Evolutionary conservation across 2,888 invertebrate species (phyloP), one percentile per base, ranked within the genome.

Genomic region (Acanthacorydalis orientalis): DNA sequence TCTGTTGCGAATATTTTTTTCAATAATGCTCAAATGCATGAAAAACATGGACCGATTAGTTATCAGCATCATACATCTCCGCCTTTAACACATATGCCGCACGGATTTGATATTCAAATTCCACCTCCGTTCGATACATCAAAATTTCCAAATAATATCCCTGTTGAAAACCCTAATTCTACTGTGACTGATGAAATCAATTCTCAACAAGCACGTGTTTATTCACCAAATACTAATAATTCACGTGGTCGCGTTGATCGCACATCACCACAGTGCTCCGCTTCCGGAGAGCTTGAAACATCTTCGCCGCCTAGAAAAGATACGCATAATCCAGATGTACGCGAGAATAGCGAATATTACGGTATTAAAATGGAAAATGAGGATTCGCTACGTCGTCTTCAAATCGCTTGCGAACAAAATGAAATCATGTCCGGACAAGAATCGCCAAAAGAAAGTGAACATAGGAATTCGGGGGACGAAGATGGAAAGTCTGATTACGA

Each of bases 401-500:
- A 67, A 51, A 58, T 60, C 57, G 58, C 63, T 1, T 53, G 67
- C 46, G 64, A 64, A 51, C 58, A 60, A 48, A 59, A 52, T 37
- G 55, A 52, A 1, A 52, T 59, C 32, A 47, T 55, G 23, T 48
- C 56, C 2, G 48, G 55, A 0, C 49, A 55, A 3, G 31, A 52
- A 6, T 59, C 60, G 10, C 59, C 61, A 0, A 59, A 56, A 49
- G 45, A 45, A 3, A 59, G 59, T 44, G 62, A 64, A 46, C 41
- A 44, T 11, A 45, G 45, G 2, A 43, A 47, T 31, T 59, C 57
- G 51, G 54, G 66, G 1, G 73, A 72, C 16, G 70, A 70, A 38
- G 68, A 68, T 43, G 70, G 69, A 37, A 66, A 67, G 14, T 72
- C 70, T 2, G 72, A 64, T 12, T 58, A 64, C 41, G 72, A 72